phyloP scores from a whole-genome alignment of 2,888 invertebrate species.

The Drosophila affinis region DNA sequence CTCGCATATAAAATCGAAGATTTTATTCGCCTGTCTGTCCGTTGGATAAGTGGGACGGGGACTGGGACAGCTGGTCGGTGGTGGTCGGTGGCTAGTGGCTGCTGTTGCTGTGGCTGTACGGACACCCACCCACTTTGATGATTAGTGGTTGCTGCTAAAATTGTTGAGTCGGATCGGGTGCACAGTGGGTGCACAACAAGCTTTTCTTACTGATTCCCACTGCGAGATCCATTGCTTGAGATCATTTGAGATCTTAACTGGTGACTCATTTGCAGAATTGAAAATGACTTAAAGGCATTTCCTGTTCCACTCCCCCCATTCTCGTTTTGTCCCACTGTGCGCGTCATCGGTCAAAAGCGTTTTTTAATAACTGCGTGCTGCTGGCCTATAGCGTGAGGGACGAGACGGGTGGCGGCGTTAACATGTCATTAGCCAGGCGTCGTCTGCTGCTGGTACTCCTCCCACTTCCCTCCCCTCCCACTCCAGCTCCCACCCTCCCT shows the following conservation, averaged over 20 bases:
- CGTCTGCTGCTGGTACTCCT: constrained; percentile 42
- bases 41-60: constrained; percentile 45
- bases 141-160: constrained; percentile 45
- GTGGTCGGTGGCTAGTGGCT: constrained; percentile 43
- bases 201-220: background rate
- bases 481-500: background rate
- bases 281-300: background rate
- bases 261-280: background rate
- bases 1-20: constrained; percentile 65
- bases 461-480: constrained; percentile 41
- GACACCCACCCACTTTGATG: constrained; percentile 71
- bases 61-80: constrained; percentile 45
- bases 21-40: constrained; percentile 53
- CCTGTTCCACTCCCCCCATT: background rate
- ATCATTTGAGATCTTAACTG: background rate
- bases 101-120: constrained; percentile 55
- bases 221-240: background rate
- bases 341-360: constrained; percentile 62
- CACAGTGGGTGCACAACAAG: constrained; percentile 49
- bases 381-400: constrained; percentile 34
- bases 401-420: constrained; percentile 52
- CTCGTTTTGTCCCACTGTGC: constrained; percentile 59
- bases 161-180: constrained; percentile 19
- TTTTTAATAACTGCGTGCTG: constrained; percentile 79
- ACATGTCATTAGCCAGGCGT: constrained; percentile 73